A percentile compares a stretch with the other conserved stretches of the same genome.
phyloP scores from a whole-genome alignment of 2,888 invertebrate genomes.

The Drosophila mulleri region DNA sequence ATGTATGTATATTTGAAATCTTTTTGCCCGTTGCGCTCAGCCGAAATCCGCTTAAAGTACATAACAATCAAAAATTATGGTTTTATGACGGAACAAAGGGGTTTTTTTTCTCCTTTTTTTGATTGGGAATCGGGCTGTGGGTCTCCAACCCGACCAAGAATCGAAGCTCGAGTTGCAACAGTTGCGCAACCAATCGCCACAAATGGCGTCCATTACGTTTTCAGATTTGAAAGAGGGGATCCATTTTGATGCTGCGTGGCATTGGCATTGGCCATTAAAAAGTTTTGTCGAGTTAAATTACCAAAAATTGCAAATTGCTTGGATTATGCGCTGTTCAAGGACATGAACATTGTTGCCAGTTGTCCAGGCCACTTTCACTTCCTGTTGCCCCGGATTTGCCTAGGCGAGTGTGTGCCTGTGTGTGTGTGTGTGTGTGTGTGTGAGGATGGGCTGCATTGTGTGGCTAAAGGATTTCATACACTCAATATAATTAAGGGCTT shows the following conservation, averaged over 20 bases:
- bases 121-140: conserved; percentile 17
- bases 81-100: conserved; percentile 54
- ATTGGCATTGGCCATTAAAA: conserved; percentile 72
- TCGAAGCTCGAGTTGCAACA: conserved; percentile 62
- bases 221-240: not conserved
- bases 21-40: not conserved
- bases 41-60: conserved; percentile 66
- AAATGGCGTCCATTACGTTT: conserved; percentile 53
- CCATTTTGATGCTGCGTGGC: conserved; percentile 44
- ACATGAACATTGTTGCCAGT: conserved; percentile 50
- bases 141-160: conserved; percentile 9
- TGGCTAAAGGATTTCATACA: conserved; percentile 82
- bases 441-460: conserved; percentile 58
- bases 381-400: conserved; percentile 48
- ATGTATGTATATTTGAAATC: not conserved
- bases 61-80: conserved; percentile 75
- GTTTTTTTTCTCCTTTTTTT: conserved; percentile 11
- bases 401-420: not conserved
- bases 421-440: conserved; percentile 21
- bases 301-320: conserved; percentile 84
- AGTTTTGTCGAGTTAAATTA: conserved; percentile 82
- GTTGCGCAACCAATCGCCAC: conserved; percentile 71
- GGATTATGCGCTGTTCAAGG: conserved; percentile 74
- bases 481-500: conserved; percentile 83
- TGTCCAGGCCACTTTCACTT: conserved; percentile 73